These are phyloP conservation scores for Regulus satrapa DNA, from an alignment of 2,113 vertebrate species.

Conservation along the genomic window DNA sequence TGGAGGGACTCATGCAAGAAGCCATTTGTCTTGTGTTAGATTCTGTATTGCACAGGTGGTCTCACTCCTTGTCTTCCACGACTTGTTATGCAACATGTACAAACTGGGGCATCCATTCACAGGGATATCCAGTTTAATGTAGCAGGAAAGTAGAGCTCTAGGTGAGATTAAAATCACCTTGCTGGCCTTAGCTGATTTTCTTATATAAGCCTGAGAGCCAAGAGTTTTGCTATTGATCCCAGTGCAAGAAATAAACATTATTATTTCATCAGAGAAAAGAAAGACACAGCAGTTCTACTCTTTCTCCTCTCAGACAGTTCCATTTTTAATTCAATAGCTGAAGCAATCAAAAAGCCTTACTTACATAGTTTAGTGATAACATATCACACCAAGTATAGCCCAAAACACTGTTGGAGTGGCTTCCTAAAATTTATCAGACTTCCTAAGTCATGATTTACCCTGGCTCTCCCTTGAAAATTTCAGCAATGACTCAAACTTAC, in stretches of 20 bases:
- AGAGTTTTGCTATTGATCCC: background rate
- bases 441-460: background rate
- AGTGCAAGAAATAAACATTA: background rate
- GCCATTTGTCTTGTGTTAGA: background rate
- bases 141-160: background rate
- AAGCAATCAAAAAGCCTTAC: background rate
- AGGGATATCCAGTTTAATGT: background rate
- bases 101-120: rapidly evolving
- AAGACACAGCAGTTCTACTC: background rate
- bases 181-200: background rate
- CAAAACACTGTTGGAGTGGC: background rate
- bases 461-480: background rate
- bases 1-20: background rate
- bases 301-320: background rate
- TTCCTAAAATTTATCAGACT: background rate
- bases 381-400: background rate
- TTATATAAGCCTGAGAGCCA: background rate
- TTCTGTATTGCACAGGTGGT: background rate
- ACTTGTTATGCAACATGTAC: rapidly evolving
- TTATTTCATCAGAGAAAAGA: background rate
- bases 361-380: background rate
- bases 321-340: background rate
- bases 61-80: rapidly evolving
- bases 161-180: background rate
- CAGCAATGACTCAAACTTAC: background rate